Evolutionary conservation across 2,888 invertebrate genomes (phyloP).

Genomic region (Lepeophtheirus nordmannii): DNA sequence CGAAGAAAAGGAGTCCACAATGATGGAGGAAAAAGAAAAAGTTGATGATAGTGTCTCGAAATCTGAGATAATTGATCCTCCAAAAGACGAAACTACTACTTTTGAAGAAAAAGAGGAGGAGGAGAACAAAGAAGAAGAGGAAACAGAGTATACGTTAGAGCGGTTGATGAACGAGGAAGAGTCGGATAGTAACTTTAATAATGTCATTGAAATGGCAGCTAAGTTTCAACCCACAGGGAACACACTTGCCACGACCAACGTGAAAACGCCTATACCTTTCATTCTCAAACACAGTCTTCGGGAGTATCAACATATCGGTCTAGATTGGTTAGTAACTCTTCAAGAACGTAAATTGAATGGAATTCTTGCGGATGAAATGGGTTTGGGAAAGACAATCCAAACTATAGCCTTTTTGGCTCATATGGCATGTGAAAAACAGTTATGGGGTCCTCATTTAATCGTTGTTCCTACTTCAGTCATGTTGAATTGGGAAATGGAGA

Average conservation of each 20-base stretch:
- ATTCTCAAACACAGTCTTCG: conserved; percentile 73
- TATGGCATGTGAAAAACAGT: conserved; percentile 71
- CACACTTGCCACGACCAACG: conserved; percentile 80
- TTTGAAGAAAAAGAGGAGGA: conserved; percentile 30
- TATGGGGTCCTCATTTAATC: conserved; percentile 98
- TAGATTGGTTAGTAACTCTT: conserved; percentile 95
- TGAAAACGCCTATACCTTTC: conserved; percentile 80
- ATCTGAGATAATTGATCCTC: conserved; percentile 30
- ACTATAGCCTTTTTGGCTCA: conserved; percentile 86
- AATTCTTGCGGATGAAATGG: conserved; percentile 93
- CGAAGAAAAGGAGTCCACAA: neutral
- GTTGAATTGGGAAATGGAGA: conserved; percentile 99
- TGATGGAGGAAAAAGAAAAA: neutral
- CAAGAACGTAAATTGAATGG: conserved; percentile 86
- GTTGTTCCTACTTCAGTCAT: conserved; percentile 98
- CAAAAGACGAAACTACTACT: conserved; percentile 37
- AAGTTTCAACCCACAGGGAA: conserved; percentile 96
- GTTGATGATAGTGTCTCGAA: neutral
- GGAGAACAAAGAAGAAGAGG: conserved; percentile 31
- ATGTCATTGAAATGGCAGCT: conserved; percentile 83
- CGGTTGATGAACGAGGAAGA: conserved; percentile 28
- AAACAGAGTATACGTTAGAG: conserved; percentile 4
- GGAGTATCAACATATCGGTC: conserved; percentile 92
- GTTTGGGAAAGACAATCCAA: conserved; percentile 90
- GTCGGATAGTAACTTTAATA: conserved; percentile 50